A percentile compares a stretch with the other conserved stretches of the same genome.
Evolutionary conservation across 1,140 invertebrate genomes (phyloP).

Genomic region (Lysiphlebus fabarum): DNA sequence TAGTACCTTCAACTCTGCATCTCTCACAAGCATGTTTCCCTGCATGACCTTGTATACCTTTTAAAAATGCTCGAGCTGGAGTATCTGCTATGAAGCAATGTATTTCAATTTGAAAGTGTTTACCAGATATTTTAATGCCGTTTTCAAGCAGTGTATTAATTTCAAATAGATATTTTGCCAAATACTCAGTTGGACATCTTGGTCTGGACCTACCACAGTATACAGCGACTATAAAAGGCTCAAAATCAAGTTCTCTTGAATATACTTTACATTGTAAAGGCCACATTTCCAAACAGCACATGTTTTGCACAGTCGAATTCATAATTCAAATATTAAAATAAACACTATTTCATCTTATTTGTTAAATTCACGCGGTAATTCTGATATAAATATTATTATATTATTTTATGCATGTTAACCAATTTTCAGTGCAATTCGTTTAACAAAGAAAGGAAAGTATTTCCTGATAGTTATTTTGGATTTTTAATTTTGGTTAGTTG

Average conservation of each 20-base stretch:
- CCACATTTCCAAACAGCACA: conserved; percentile 13
- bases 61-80: conserved; percentile 16
- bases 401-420: too few relatives aligned
- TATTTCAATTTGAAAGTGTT: conserved; percentile 11
- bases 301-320: too few relatives aligned
- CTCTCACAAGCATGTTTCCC: conserved; percentile 20
- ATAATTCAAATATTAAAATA: too few relatives aligned
- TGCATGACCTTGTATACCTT: conserved; percentile 15
- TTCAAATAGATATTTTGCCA: conserved; percentile 22
- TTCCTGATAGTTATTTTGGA: too few relatives aligned
- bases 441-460: too few relatives aligned
- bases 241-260: conserved; percentile 8
- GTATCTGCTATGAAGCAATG: conserved; percentile 19
- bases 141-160: conserved; percentile 18
- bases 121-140: conserved; percentile 15
- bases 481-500: too few relatives aligned
- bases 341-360: too few relatives aligned
- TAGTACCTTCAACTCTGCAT: conserved; percentile 12
- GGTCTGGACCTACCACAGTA: conserved; percentile 19
- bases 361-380: too few relatives aligned
- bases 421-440: too few relatives aligned
- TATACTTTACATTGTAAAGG: conserved; percentile 18
- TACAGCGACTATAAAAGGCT: conserved; percentile 18
- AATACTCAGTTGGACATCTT: conserved; percentile 13
- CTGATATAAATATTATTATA: too few relatives aligned